phyloP scores from a whole-genome alignment of 1,140 invertebrate genomes.

The Pissodes strobi region DNA sequence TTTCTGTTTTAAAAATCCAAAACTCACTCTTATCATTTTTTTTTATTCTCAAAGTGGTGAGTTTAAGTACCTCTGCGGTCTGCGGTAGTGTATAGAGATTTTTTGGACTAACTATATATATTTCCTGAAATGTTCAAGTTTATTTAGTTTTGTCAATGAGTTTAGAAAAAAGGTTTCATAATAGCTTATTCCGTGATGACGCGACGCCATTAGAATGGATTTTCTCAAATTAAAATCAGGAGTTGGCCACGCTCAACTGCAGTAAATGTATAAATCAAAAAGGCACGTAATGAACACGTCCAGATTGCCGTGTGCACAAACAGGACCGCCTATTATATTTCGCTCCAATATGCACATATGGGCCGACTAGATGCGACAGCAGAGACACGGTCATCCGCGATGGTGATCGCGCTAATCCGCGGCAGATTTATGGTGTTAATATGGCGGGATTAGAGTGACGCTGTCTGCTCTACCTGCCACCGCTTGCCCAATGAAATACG shows the following conservation, averaged over 20 bases:
- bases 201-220: neutral
- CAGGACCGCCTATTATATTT: slow-evolving; percentile 8
- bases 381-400: slow-evolving; percentile 42
- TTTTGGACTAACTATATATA: no score
- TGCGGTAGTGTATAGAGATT: no score
- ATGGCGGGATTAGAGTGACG: slow-evolving; percentile 57
- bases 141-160: no score
- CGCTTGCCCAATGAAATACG: slow-evolving; percentile 22
- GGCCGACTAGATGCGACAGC: slow-evolving; percentile 21
- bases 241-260: neutral
- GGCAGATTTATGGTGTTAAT: slow-evolving; percentile 69
- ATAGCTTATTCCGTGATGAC: neutral
- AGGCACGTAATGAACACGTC: slow-evolving; percentile 20
- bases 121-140: no score
- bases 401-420: slow-evolving; percentile 53
- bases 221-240: neutral
- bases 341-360: slow-evolving; percentile 14
- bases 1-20: no score
- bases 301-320: slow-evolving; percentile 25
- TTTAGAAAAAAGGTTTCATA: no score
- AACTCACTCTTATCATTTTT: no score
- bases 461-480: slow-evolving; percentile 22
- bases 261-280: slow-evolving; percentile 25
- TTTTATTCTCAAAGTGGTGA: no score
- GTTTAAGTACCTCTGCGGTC: no score